Evolutionary conservation across 2,888 invertebrate genomes (phyloP), one percentile per base, ranked within the genome.

Genomic region (Rhabditoides inermis): DNA sequence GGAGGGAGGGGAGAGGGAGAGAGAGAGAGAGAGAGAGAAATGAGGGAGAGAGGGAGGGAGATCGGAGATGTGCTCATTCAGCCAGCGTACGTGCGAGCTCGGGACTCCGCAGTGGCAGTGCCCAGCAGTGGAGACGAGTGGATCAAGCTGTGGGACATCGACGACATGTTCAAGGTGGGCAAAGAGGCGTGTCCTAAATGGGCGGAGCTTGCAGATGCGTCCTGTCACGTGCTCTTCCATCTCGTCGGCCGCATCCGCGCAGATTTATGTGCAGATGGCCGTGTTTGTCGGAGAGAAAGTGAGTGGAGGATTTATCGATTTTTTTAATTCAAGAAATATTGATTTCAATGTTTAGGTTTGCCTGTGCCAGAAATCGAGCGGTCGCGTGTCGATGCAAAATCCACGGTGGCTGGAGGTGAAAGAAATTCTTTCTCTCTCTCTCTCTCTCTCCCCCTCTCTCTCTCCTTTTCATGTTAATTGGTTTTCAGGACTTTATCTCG

Each of bases 371-470:
- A 20, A 39, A 39, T n/a, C n/a, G n/a, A n/a, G n/a, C n/a, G n/a
- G n/a, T n/a, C n/a, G n/a, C n/a, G n/a, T n/a, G n/a, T n/a, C n/a
- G 25, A 79, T 78, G 35, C 74, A 76, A 10, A 81, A 78, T 60
- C 81, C 82, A 0, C 76, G 80, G 45, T 83, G 83, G 83, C 78
- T 79, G 54, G 79, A 63, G 37, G 70, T 67, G 35, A 25, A 39
- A n/a, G n/a, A n/a, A n/a, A n/a, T n/a, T n/a, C n/a, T n/a, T n/a
- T n/a, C n/a, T n/a, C n/a, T n/a, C n/a, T n/a, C n/a, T n/a, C n/a
- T n/a, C n/a, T n/a, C n/a, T n/a, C n/a, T n/a, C n/a, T n/a, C n/a
- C n/a, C n/a, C n/a, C n/a, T n/a, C n/a, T n/a, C n/a, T n/a, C n/a
- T n/a, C n/a, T n/a, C n/a, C n/a, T n/a, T n/a, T n/a, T n/a, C n/a